Conservation (phyloP, 2,888 invertebrate species). For the Bellardia bayeri region DNA sequence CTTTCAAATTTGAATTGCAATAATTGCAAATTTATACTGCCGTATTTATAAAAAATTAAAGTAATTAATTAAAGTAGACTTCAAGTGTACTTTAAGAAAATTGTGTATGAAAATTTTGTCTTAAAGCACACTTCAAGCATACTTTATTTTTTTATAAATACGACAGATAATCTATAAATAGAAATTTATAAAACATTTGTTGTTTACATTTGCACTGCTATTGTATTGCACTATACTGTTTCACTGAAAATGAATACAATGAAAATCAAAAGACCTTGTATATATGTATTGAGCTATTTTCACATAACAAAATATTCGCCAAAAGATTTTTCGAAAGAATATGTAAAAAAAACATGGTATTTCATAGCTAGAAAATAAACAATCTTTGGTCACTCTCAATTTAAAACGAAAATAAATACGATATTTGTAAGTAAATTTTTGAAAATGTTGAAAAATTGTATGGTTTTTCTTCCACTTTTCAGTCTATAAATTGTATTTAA, state of each 20-base stretch:
- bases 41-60: too few relatives aligned
- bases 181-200: too few relatives aligned
- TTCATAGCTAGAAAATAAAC: background rate
- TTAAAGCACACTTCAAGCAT: too few relatives aligned
- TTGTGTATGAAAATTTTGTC: too few relatives aligned
- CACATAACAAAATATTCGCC: background rate
- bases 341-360: background rate
- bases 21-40: too few relatives aligned
- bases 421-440: background rate
- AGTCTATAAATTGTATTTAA: background rate
- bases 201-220: too few relatives aligned
- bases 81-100: too few relatives aligned
- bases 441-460: background rate
- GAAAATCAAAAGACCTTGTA: background rate
- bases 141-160: too few relatives aligned
- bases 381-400: background rate
- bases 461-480: background rate
- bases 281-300: background rate
- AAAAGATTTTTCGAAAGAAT: slow-evolving; percentile 11
- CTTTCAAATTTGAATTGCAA: too few relatives aligned
- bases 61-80: too few relatives aligned
- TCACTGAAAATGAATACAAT: slow-evolving; percentile 1
- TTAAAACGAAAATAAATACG: background rate
- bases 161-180: too few relatives aligned
- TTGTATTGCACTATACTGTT: too few relatives aligned